Evolutionary conservation across 2,113 vertebrate genomes (phyloP), one percentile per base, ranked within the genome.

Genomic region (Octodon degus): DNA sequence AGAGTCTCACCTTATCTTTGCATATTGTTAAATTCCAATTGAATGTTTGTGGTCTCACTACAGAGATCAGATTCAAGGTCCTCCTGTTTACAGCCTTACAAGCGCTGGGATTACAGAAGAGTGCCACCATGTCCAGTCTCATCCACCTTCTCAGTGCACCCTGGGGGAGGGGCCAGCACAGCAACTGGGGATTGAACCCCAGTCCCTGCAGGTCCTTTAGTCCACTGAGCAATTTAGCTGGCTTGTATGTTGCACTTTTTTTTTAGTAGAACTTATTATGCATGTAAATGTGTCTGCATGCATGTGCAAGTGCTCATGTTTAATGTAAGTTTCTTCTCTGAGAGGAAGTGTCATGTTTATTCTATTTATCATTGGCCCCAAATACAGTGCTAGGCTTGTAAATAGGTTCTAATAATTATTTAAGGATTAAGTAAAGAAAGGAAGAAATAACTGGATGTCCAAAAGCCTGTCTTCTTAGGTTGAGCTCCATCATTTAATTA

Each of bases 361-460:
- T 94, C 88, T 90, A 82, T 11, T 89, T 77, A 79, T 87, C 60
- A 90, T 67, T 72, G 25, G 32, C 43, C 70, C 67, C 92, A 95
- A 91, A 96, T 60, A 91, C 2, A 43, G 90, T 60, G 53, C 58
- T 89, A 53, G 22, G 53, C 30, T 60, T 88, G 25, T 58, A 93
- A 60, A 27, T 72, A 67, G 27, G 85, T 47, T 34, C 96, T 92
- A 82, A 62, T 88, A 93, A 94, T 97, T 96, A 95, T 88, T 93
- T 94, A 72, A 97, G 70, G 93, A 96, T 97, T 97, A 96, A 97
- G 93, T 95, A 90, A 94, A 95, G 86, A 62, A 96, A 92, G 25
- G 65, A 88, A 90, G 74, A 19, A 93, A 89, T 88, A 96, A 93
- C 63, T 95, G 72, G 70, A 95, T 86, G 87, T 76, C 87, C 92